Evolutionary conservation across 2,888 invertebrate species (phyloP).

Genomic region (Luffia ferchaultella): DNA sequence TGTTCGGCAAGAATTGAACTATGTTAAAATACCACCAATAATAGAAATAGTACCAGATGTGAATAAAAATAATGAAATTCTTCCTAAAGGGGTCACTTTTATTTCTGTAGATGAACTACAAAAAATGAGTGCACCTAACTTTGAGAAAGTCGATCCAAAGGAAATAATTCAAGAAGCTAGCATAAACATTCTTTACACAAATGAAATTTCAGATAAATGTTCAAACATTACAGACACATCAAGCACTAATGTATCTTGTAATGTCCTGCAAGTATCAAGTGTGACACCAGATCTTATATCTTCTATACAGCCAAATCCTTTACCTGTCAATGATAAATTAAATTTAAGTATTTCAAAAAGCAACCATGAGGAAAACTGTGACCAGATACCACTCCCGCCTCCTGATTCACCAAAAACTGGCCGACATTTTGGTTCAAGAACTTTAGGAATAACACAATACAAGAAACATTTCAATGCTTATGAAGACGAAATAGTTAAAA

Average conservation of each 20-base stretch:
- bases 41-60: conserved; percentile 54
- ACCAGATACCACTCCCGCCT: conserved; percentile 3
- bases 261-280: conserved; percentile 40
- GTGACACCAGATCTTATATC: conserved; percentile 54
- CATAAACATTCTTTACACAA: conserved; percentile 54
- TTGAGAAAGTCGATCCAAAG: conserved; percentile 54
- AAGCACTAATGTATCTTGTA: conserved; percentile 27
- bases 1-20: conserved; percentile 24
- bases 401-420: conserved; percentile 21
- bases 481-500: conserved; percentile 14
- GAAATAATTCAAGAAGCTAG: conserved; percentile 58
- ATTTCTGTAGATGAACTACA: conserved; percentile 54
- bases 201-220: conserved; percentile 44
- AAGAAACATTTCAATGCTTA: conserved; percentile 18
- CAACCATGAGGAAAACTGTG: conserved; percentile 15
- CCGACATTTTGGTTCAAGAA: conserved; percentile 6
- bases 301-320: conserved; percentile 32
- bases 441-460: conserved; percentile 10
- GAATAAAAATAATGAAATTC: conserved; percentile 24
- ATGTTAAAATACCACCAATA: conserved; percentile 50
- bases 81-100: conserved; percentile 50
- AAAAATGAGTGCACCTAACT: conserved; percentile 55
- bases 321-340: conserved; percentile 21
- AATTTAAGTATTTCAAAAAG: conserved; percentile 21
- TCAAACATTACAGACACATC: conserved; percentile 30